A percentile compares a stretch with the other conserved stretches of the same genome.
These are phyloP conservation scores for Miniopterus natalensis DNA, from an alignment of 2,113 vertebrate genomes.

Conservation along the genomic window DNA sequence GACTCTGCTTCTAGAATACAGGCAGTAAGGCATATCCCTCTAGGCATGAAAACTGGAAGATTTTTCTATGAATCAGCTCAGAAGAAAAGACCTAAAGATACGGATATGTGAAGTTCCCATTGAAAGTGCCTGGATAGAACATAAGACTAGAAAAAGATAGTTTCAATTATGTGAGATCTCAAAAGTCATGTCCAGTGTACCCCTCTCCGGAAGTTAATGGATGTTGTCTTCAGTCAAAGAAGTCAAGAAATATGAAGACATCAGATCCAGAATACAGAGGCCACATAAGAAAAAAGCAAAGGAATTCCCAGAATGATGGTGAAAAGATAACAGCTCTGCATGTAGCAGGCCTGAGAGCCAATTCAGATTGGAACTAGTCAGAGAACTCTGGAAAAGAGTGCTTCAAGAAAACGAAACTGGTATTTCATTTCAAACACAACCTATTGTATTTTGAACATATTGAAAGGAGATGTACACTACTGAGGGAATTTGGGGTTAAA, in stretches of 20 bases:
- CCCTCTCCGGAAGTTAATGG: background rate
- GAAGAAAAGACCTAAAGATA: conserved; percentile 9
- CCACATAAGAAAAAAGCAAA: background rate
- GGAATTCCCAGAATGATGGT: background rate
- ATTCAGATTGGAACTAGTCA: background rate
- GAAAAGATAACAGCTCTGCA: background rate
- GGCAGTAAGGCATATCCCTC: background rate
- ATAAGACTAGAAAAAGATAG: background rate
- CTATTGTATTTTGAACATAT: background rate
- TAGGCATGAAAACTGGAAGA: background rate
- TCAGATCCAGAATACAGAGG: background rate
- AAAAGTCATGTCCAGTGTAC: background rate
- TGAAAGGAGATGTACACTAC: background rate
- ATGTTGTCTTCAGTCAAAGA: background rate
- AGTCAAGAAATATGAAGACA: background rate
- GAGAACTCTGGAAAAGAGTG: background rate
- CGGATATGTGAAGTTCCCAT: background rate
- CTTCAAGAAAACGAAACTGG: background rate
- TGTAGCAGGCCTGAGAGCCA: background rate
- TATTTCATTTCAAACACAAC: background rate
- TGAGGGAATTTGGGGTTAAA: background rate
- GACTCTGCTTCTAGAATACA: background rate
- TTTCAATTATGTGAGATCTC: background rate
- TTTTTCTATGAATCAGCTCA: background rate
- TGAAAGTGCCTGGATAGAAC: background rate